Evolutionary conservation across 2,888 invertebrate genomes (phyloP), one percentile per base, ranked within the genome.

Genomic region (Amblyjoppa proteus): DNA sequence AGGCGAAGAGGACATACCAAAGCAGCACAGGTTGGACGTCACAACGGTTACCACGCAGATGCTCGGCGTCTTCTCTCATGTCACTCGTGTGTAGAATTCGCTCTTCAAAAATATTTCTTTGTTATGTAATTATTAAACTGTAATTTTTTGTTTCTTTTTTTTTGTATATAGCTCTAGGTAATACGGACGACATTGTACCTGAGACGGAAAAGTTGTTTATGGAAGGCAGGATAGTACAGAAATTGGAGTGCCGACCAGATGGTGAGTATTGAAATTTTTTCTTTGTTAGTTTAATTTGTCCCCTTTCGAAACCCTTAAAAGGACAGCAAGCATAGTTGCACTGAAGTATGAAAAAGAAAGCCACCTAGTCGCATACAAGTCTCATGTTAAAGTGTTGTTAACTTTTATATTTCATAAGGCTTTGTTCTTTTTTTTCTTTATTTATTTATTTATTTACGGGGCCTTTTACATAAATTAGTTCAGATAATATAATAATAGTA

Each of bases 141-240:
- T 25, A 11, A 45, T 68, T 66, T 76, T 31, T 70, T 76, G 71
- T 3, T 34, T 66, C 73, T 81, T 41, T 3, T 58, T 28, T 9
- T 58, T 28, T 41, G n/a, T 20, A 20, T 41, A 11, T 28, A 87
- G 87, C 86, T 45, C 74, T 77, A 7, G 69, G 70, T 53, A 94
- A 92, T 92, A 95, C 96, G 2, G 96, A 97, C 93, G 94, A 96
- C 56, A 96, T 97, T 68, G 95, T 96, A 64, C 97, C 97, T 53
- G 98, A 98, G 94, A 95, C 96, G 51, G 98, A 98, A 90, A 98
- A 98, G 92, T 95, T 99, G 4, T 96, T 96, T 86, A 97, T 99
- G 96, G 98, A 99, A 94, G 99, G 99, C 0, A 96, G 97, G 92
- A 99, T 99, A 90, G 98, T 98, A n/a, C 99, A 99, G 93, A 98